Conservation (phyloP, 2,888 invertebrate species). For the Brenthis ino region DNA sequence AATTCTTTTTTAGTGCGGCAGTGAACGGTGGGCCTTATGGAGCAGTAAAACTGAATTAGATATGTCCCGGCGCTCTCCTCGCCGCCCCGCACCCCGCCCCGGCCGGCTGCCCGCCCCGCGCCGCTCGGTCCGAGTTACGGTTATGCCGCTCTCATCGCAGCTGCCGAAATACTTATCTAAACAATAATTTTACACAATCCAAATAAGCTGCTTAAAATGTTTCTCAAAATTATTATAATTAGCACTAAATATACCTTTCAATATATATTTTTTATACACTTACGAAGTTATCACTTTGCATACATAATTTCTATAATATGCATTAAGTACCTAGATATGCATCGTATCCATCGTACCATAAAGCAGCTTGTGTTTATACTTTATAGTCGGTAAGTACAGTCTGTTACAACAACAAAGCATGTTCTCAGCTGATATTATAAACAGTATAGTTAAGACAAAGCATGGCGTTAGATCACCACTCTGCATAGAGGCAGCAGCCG, state of each 20-base stretch:
- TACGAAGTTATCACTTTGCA: too few species aligned
- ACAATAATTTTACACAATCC: background rate
- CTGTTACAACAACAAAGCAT: too few species aligned
- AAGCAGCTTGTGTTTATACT: too few species aligned
- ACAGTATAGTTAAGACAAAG: too few species aligned
- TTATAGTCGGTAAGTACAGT: too few species aligned
- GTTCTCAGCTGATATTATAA: too few species aligned
- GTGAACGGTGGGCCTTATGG: conserved; percentile 41
- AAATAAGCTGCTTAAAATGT: background rate
- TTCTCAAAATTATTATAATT: background rate
- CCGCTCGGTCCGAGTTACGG: background rate
- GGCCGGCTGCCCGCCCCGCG: background rate
- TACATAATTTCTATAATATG: too few species aligned
- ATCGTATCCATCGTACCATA: background rate
- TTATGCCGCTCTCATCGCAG: background rate
- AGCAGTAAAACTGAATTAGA: conserved; percentile 42
- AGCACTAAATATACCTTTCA: too few species aligned
- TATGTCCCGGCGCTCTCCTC: background rate
- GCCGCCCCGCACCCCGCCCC: background rate
- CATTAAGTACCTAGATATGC: background rate
- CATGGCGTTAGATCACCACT: too few species aligned
- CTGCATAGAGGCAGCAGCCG: background rate
- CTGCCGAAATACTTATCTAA: background rate
- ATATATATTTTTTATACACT: too few species aligned
- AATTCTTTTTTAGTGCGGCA: conserved; percentile 43